These are phyloP conservation scores for Hedya salicella DNA, from an alignment of 2,888 invertebrate species.

Conservation along the genomic window DNA sequence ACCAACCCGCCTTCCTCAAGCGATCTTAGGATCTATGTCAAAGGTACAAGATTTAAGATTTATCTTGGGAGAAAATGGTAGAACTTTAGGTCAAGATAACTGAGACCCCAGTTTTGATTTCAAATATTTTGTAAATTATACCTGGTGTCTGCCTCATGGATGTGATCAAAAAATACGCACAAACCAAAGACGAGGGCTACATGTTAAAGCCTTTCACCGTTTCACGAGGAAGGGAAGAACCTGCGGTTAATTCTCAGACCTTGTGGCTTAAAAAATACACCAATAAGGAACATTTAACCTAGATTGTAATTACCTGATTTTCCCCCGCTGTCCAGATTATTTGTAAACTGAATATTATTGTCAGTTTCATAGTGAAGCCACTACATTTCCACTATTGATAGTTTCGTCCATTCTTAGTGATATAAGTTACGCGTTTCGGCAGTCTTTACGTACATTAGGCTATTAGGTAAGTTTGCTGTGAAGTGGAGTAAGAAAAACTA, in stretches of 20 bases:
- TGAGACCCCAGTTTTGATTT: constrained; percentile 8
- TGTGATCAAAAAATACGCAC: too few relatives aligned
- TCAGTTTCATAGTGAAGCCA: constrained; percentile 13
- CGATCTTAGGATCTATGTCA: background rate
- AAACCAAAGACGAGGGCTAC: too few relatives aligned
- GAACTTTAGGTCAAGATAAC: background rate
- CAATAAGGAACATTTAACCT: background rate
- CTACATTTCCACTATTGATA: background rate
- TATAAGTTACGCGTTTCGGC: background rate
- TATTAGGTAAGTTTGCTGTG: too few relatives aligned
- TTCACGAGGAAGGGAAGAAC: too few relatives aligned
- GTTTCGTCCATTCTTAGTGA: constrained; percentile 1
- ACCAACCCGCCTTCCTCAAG: background rate
- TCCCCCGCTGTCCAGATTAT: constrained; percentile 18
- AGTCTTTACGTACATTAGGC: too few relatives aligned
- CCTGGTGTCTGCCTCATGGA: too few relatives aligned
- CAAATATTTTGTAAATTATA: background rate
- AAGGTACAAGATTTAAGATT: background rate
- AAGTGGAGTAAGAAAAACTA: too few relatives aligned
- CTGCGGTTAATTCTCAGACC: too few relatives aligned
- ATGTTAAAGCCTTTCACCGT: too few relatives aligned
- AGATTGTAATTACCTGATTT: constrained; percentile 24
- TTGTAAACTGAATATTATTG: constrained; percentile 26
- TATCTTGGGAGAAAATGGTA: background rate
- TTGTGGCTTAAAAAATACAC: too few relatives aligned